Conservation (phyloP, 2,113 vertebrate species). For the Gnathonemus longibarbis region DNA sequence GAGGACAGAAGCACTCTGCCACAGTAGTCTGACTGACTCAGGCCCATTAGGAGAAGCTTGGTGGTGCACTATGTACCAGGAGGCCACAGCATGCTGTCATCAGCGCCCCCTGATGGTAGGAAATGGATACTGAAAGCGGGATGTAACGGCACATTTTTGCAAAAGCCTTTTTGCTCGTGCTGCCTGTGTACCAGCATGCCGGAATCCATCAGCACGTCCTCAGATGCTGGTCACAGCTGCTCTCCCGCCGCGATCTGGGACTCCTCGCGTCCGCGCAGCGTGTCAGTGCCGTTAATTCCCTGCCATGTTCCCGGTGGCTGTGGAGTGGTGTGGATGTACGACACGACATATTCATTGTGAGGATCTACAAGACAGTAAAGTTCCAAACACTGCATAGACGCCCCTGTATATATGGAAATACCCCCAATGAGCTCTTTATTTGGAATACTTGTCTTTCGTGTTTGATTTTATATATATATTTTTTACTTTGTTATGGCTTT, state of each 20-base stretch:
- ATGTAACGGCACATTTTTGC: background rate
- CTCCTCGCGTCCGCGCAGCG: background rate
- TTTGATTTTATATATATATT: slow-evolving; percentile 20
- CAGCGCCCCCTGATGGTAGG: background rate
- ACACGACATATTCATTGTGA: background rate
- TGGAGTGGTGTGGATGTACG: background rate
- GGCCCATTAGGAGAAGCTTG: background rate
- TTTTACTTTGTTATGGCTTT: slow-evolving; percentile 27
- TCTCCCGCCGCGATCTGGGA: background rate
- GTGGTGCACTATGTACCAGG: background rate
- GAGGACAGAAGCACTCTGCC: background rate
- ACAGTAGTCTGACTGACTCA: background rate
- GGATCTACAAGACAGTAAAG: background rate
- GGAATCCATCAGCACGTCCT: background rate
- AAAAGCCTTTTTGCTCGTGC: background rate
- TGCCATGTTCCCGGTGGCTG: background rate
- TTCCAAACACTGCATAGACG: slow-evolving; percentile 4
- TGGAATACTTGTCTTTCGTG: slow-evolving; percentile 12
- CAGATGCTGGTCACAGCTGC: background rate
- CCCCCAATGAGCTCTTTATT: slow-evolving; percentile 29
- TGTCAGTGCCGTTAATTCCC: background rate
- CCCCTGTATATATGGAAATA: slow-evolving; percentile 47
- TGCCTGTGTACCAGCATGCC: background rate
- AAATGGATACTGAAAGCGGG: background rate
- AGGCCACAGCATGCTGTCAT: background rate